Base-by-base conservation (phyloP, 2,888 invertebrate species). In the Callimorpha dominula region DNA sequence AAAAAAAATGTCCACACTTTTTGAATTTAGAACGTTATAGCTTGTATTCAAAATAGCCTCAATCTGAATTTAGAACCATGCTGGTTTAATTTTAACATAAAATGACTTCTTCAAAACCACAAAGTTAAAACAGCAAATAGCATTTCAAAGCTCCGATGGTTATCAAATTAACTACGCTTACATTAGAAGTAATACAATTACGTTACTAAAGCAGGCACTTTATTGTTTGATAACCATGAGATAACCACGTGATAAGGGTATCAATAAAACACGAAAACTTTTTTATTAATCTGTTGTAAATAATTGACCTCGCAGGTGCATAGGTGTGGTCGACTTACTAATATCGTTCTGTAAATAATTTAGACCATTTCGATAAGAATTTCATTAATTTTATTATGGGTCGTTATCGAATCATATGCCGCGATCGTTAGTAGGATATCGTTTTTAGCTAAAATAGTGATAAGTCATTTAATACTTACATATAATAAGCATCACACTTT, bases 221-320 rank as follows among this genome's bases (percentile, higher is more conserved):
- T 20, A 50, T 46, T 31, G 60, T 46, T 67, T 54, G 52, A 54
- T 68, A 54, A 14, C 52, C 31, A n/a, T 49, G 66, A 49, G 77
- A 82, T 80, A 73, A 31, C 14, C 31, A 50, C 40, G 40, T 69
- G 79, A 82, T 81, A 79, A 67, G 9, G 43, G 43, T 46, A 46
- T 40, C 42, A 42, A 62, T 15, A 75, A 9, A 31, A 31, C 66
- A 52, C 68, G 77, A 76, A 76, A 78, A 81, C 81, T 75, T 80
- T 77, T 65, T 68, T 31, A 72, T 71, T 82, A 76, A 83, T 75
- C 74, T 42, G 43, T 57, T 67, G 71, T 72, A 75, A 57, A 73
- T 73, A 49, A 66, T 68, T 81, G 70, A 69, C 82, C 75, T 81
- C 78, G 75, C 0, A 65, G 75, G 1, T 73, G 20, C 15, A 71